A percentile compares a stretch with the other conserved stretches of the same genome.
These are phyloP conservation scores for Chirona hameri DNA, from an alignment of 2,888 invertebrate genomes.

Conservation along the genomic window DNA sequence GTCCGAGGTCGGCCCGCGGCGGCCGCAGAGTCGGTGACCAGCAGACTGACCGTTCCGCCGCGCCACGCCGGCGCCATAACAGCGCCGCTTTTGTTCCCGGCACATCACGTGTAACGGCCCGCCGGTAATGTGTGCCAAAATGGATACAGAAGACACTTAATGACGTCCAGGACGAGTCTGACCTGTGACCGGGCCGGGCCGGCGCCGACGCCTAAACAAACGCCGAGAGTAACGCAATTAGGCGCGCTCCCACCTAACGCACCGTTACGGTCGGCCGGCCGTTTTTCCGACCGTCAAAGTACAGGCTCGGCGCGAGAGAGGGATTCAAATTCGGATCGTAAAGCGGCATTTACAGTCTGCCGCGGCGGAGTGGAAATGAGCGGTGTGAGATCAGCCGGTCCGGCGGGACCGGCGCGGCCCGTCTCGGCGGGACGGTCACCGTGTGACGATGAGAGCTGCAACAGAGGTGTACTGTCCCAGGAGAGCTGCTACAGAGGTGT, in stretches of 20 bases:
- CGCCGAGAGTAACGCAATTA: not conserved
- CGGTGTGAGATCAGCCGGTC: not conserved
- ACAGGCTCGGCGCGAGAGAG: not conserved
- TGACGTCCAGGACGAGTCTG: not conserved
- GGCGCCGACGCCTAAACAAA: not conserved
- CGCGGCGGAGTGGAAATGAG: not conserved
- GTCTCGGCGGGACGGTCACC: too few relatives aligned
- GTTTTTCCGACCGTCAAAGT: not conserved
- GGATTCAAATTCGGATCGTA: not conserved
- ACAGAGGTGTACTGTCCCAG: too few relatives aligned
- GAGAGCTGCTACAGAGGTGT: too few relatives aligned
- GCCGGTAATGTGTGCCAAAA: slow-evolving; percentile 3
- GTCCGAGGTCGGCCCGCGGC: too few relatives aligned
- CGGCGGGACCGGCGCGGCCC: not conserved
- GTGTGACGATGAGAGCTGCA: too few relatives aligned
- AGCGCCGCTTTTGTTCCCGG: not conserved
- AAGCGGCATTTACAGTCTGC: not conserved
- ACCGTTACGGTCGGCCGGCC: not conserved
- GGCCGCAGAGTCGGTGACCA: too few relatives aligned
- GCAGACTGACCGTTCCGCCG: too few relatives aligned
- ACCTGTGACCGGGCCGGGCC: not conserved
- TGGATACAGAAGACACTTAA: slow-evolving; percentile 22
- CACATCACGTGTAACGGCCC: not conserved
- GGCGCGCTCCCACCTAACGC: not conserved
- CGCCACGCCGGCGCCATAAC: too few relatives aligned